A percentile compares a stretch with the other conserved stretches of the same genome.
phyloP scores from a whole-genome alignment of 2,797 vertebrate species.

The Dendrocincla tyrannina region DNA sequence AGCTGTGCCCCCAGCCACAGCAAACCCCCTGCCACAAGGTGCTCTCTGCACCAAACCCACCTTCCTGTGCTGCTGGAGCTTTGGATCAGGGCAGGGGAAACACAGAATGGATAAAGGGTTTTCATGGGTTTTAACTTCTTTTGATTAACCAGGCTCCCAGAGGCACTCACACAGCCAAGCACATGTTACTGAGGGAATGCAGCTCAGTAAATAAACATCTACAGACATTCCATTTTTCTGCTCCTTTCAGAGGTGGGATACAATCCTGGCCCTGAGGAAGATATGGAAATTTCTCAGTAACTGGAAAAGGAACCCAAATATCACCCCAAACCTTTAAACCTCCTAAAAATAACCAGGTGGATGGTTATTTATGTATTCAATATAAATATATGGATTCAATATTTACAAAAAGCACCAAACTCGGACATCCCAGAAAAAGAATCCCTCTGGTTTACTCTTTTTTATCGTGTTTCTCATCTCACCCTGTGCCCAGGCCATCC shows the following conservation, averaged over 20 bases:
- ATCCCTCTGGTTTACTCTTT: neutral
- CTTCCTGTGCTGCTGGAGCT: neutral
- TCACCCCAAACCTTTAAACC: neutral
- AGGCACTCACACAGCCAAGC: neutral
- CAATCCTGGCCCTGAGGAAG: neutral
- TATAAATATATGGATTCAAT: too few relatives aligned
- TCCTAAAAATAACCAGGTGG: neutral
- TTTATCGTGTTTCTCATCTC: neutral
- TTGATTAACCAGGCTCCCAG: neutral
- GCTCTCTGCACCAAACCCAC: neutral
- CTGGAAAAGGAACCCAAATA: neutral
- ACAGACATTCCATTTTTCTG: neutral
- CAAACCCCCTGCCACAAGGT: neutral
- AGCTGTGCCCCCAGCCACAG: neutral
- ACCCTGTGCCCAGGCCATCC: neutral
- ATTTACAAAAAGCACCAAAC: neutral
- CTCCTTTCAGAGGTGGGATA: neutral
- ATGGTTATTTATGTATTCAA: neutral
- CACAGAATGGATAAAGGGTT: neutral
- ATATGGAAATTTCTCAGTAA: neutral
- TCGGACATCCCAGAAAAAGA: neutral
- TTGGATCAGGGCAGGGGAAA: neutral
- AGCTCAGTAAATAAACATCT: neutral
- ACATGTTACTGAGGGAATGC: neutral
- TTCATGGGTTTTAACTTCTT: accelerated